Evolutionary conservation across 2,888 invertebrate genomes (phyloP).

Genomic region (Synergus japonicus): DNA sequence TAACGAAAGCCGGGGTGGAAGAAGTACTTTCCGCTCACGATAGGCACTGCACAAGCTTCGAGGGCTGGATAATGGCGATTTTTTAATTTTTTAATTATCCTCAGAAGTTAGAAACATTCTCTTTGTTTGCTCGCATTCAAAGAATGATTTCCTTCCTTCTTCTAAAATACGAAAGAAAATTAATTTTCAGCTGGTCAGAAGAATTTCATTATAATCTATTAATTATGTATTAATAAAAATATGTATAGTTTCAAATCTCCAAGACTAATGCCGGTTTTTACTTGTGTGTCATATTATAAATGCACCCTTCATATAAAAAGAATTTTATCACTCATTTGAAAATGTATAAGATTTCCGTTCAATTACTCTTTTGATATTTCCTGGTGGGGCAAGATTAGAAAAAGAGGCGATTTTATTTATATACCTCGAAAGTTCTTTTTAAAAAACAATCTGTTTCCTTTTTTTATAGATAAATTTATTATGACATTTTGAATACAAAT

Average conservation of each 20-base stretch:
- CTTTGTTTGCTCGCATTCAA: not conserved
- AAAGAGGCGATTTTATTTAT: not conserved
- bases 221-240: no score
- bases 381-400: not conserved
- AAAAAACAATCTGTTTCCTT: no score
- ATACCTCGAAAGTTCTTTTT: no score
- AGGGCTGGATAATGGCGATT: constrained; percentile 49
- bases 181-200: no score
- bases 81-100: constrained; percentile 28
- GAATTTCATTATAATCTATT: no score
- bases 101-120: not conserved
- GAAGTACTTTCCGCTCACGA: constrained; percentile 53
- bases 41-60: constrained; percentile 51
- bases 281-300: not conserved
- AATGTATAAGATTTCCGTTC: not conserved
- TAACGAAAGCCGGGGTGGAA: constrained; percentile 52
- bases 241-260: no score
- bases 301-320: constrained; percentile 16
- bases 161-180: not conserved
- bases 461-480: no score
- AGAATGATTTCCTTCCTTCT: not conserved
- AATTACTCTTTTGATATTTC: not conserved
- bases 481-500: no score
- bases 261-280: not conserved
- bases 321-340: constrained; percentile 13